Evolutionary conservation across 2,888 invertebrate species (phyloP).

Genomic region (Ischnus inquisitorius): DNA sequence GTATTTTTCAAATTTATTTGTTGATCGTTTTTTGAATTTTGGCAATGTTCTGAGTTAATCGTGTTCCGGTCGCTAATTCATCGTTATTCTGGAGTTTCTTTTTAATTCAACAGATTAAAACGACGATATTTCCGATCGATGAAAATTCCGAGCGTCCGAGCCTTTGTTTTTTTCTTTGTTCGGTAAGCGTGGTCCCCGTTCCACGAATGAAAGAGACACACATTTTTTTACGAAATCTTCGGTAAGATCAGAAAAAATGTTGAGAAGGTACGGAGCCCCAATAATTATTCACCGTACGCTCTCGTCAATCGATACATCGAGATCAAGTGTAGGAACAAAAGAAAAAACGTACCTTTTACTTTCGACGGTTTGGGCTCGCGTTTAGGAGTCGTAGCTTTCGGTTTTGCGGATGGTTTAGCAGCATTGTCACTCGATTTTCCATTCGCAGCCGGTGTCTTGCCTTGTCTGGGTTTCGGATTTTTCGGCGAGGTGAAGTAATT

Average conservation of each 20-base stretch:
- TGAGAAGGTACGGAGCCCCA: constrained; percentile 11
- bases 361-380: constrained; percentile 66
- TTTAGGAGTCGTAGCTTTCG: constrained; percentile 67
- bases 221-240: not conserved
- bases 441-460: constrained; percentile 60
- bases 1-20: too few relatives aligned
- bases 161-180: not conserved
- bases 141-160: not conserved
- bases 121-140: not conserved
- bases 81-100: not conserved
- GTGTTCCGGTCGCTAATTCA: too few relatives aligned
- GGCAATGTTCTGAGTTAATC: too few relatives aligned
- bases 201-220: not conserved
- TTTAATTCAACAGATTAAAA: not conserved
- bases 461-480: constrained; percentile 64
- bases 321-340: not conserved
- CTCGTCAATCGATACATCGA: not conserved
- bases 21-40: too few relatives aligned
- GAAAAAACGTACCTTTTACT: constrained; percentile 68
- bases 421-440: constrained; percentile 29
- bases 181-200: too few relatives aligned
- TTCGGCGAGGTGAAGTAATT: constrained; percentile 89
- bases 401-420: constrained; percentile 50
- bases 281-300: constrained; percentile 13
- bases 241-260: constrained; percentile 17